phyloP scores from a whole-genome alignment of 2,888 invertebrate genomes.

The Cryptocheilus praepositus region DNA sequence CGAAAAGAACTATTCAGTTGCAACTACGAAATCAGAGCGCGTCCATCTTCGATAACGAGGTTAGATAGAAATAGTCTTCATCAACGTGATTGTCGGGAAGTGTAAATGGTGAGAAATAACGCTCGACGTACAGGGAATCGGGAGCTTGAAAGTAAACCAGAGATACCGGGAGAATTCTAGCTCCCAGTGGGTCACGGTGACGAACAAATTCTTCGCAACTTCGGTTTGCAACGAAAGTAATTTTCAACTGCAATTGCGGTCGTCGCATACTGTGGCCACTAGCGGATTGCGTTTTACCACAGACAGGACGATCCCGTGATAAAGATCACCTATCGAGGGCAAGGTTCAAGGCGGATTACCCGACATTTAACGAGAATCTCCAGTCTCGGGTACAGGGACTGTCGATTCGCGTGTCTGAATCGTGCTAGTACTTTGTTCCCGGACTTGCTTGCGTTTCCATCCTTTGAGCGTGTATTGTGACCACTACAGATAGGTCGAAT shows the following conservation, averaged over 20 bases:
- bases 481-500: background rate
- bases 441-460: slow-evolving; percentile 19
- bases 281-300: slow-evolving; percentile 26
- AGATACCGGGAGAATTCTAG: too few relatives aligned
- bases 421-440: slow-evolving; percentile 35
- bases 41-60: too few relatives aligned
- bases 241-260: background rate
- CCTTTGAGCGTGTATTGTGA: slow-evolving; percentile 8
- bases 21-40: too few relatives aligned
- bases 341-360: slow-evolving; percentile 67
- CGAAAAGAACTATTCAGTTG: too few relatives aligned
- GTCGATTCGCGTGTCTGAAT: slow-evolving; percentile 62
- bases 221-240: too few relatives aligned
- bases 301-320: slow-evolving; percentile 15
- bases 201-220: too few relatives aligned
- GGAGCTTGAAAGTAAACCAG: too few relatives aligned
- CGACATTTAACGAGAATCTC: slow-evolving; percentile 55
- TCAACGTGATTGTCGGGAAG: too few relatives aligned
- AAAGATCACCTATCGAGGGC: slow-evolving; percentile 48
- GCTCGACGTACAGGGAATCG: too few relatives aligned
- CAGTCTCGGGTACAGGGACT: slow-evolving; percentile 35
- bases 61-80: too few relatives aligned
- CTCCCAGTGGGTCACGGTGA: too few relatives aligned
- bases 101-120: too few relatives aligned
- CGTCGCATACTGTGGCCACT: slow-evolving; percentile 20